Conservation (phyloP, 2,797 vertebrate species). For the Micromesistius poutassou region DNA sequence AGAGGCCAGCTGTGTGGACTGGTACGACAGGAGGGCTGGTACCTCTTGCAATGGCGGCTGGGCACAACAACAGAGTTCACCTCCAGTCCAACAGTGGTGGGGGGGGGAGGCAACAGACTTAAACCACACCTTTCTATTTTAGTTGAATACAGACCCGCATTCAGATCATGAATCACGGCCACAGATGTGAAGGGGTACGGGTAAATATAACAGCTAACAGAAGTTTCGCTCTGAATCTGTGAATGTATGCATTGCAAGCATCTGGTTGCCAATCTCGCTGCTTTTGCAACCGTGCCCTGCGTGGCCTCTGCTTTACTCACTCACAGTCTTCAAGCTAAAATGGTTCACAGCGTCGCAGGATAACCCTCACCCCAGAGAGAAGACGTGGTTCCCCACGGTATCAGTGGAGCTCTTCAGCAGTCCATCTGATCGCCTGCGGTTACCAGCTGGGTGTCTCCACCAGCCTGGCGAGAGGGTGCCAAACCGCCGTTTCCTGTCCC, state of each 20-base stretch:
- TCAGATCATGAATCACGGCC: too few species aligned
- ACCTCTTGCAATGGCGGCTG: conserved; percentile 24
- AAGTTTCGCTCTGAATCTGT: not conserved
- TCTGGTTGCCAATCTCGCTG: not conserved
- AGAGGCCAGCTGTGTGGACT: conserved; percentile 52
- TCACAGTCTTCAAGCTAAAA: too few species aligned
- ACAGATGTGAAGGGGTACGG: too few species aligned
- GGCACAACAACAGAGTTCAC: conserved; percentile 41
- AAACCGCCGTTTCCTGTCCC: conserved; percentile 67
- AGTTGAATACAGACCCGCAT: too few species aligned
- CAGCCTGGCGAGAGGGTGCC: conserved; percentile 23
- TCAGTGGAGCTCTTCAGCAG: not conserved
- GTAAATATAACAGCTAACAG: not conserved
- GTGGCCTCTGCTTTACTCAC: not conserved
- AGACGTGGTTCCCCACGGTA: too few species aligned
- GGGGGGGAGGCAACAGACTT: conserved; percentile 29
- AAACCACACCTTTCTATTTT: not conserved
- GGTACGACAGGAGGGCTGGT: conserved; percentile 43
- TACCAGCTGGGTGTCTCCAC: not conserved
- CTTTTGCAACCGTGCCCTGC: not conserved
- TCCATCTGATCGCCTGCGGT: not conserved
- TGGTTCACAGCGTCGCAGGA: too few species aligned
- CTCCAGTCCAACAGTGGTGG: conserved; percentile 46
- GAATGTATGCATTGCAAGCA: not conserved
- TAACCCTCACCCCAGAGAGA: too few species aligned